Base-by-base conservation (phyloP, 2,797 vertebrate species). In the Taenioides sp. region DNA sequence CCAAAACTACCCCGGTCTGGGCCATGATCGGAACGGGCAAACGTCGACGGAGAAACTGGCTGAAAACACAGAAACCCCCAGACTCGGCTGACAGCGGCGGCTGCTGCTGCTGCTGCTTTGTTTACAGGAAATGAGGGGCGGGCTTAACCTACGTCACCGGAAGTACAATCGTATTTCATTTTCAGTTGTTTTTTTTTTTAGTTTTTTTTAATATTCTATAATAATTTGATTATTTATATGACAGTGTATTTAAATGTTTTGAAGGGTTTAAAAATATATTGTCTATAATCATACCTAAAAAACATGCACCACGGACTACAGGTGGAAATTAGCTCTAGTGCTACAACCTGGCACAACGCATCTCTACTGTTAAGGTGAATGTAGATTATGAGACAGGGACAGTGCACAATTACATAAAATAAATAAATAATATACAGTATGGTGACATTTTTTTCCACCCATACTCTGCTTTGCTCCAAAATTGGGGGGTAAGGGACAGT, bases 1-100 rank as follows among this genome's bases (percentile, higher is more conserved):
- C 94, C 65, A 94, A 80, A 0, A 93, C 84, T 20, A 94, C 78
- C 0, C 93, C 94, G 37, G 85, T 87, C 17, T 92, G 91, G n/a
- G 94, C 94, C 94, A 94, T 94, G 31, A 68, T 78, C 16, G 2
- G 6, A 18, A 75, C 31, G 7, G 11, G 5, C 14, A 0, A n/a
- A 49, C 10, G 11, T 25, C 2, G 0, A 40, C 2, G 4, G 2
- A 1, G 49, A 69, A 69, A 65, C 7, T 7, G 4, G 60, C 11
- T 4, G 71, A 82, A 77, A 77, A 69, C n/a, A 22, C 78, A 5
- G 17, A 61, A 73, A 22, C 3, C 12, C 22, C 17, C 5, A 28
- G 65, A 66, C 25, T 20, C 10, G 4, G 1, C 28, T 55, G 58
- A 40, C 60, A 12, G 14, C n/a, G n/a, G n/a, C n/a, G n/a, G n/a